These are phyloP conservation scores for Silurus lanzhouensis DNA, from an alignment of 2,797 vertebrate genomes.

Conservation along the genomic window DNA sequence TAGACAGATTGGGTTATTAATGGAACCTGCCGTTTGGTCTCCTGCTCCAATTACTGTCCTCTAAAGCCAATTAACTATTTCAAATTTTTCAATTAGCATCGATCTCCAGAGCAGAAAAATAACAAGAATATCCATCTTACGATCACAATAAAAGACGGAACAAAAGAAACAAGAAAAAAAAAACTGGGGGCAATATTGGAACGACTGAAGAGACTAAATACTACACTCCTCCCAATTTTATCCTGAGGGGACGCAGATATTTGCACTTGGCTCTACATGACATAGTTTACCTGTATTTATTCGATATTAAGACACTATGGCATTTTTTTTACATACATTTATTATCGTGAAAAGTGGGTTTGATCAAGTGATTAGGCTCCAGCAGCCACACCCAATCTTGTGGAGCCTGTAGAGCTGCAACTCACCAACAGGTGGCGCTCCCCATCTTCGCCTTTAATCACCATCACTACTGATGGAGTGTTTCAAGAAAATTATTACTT, in stretches of 20 bases:
- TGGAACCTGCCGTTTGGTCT: slow-evolving; percentile 24
- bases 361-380: neutral
- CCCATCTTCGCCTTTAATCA: neutral
- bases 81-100: slow-evolving; percentile 33
- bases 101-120: neutral
- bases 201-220: neutral
- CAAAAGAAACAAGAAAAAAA: neutral
- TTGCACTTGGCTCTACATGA: too few relatives aligned
- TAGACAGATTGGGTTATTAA: slow-evolving; percentile 24
- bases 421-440: slow-evolving; percentile 19
- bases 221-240: neutral
- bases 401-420: neutral
- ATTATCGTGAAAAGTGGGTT: too few relatives aligned
- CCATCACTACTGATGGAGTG: neutral
- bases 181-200: neutral
- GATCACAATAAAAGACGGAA: neutral
- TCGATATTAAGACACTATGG: too few relatives aligned
- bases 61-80: slow-evolving; percentile 3
- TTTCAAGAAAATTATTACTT: neutral
- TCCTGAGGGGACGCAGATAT: neutral
- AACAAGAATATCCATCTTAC: slow-evolving; percentile 3
- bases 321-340: too few relatives aligned
- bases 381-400: neutral
- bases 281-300: too few relatives aligned
- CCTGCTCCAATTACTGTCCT: slow-evolving; percentile 6